A percentile compares a stretch with the other conserved stretches of the same genome.
Conservation (phyloP, 2,888 invertebrate genomes). For the Zygogramma bicolorata region DNA sequence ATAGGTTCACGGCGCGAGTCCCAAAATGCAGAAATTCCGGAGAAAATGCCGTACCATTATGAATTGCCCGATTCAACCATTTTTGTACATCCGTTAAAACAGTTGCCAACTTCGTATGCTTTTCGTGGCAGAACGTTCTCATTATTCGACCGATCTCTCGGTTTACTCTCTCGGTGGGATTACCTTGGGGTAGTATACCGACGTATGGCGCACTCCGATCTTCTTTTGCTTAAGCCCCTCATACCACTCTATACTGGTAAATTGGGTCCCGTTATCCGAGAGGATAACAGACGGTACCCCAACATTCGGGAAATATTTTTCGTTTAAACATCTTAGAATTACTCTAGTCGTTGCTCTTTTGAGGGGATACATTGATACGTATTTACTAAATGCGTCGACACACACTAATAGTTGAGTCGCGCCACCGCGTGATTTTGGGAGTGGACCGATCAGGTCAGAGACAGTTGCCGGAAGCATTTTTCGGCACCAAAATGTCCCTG, state of each 20-base stretch:
- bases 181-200: too few species aligned
- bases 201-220: too few species aligned
- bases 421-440: too few species aligned
- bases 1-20: too few species aligned
- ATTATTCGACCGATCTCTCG: conserved; percentile 17
- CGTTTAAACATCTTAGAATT: too few species aligned
- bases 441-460: conserved; percentile 1
- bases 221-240: background rate
- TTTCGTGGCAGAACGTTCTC: background rate
- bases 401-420: too few species aligned
- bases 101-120: conserved; percentile 18
- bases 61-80: too few species aligned
- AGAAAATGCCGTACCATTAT: conserved; percentile 8
- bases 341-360: conserved; percentile 4
- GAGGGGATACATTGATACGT: too few species aligned
- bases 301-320: too few species aligned
- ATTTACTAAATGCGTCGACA: too few species aligned
- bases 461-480: conserved; percentile 6
- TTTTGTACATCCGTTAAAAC: background rate
- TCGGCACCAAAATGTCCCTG: conserved; percentile 27
- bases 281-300: too few species aligned
- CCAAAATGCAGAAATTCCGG: background rate
- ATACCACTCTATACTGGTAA: background rate
- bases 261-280: too few species aligned
- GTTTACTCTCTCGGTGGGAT: conserved; percentile 22